These are phyloP conservation scores for Siphamia tubifer DNA, from an alignment of 2,113 vertebrate species.

Conservation along the genomic window DNA sequence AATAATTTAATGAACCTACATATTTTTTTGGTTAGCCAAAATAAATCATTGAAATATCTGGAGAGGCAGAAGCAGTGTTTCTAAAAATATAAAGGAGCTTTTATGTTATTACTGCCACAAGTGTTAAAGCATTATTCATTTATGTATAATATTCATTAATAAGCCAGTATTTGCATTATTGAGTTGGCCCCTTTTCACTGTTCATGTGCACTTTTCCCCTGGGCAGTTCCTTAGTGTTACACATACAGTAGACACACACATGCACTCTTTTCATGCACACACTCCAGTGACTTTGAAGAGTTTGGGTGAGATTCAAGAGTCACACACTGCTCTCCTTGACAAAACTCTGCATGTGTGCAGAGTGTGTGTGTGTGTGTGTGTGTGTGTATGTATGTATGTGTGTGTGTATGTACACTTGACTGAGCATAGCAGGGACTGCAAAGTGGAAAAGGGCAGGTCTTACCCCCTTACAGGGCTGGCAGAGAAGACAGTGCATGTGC, in stretches of 20 bases:
- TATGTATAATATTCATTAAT: constrained; percentile 67
- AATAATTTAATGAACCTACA: too few relatives aligned
- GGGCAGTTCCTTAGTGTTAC: constrained; percentile 33
- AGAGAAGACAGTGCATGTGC: background rate
- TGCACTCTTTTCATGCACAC: constrained; percentile 1
- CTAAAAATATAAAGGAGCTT: constrained; percentile 47
- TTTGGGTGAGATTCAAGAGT: constrained; percentile 29
- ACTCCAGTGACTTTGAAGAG: constrained; percentile 40
- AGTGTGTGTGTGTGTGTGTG: background rate
- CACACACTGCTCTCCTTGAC: constrained; percentile 26
- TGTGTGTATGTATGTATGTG: background rate
- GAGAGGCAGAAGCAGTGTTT: constrained; percentile 18
- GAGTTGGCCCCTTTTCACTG: constrained; percentile 51
- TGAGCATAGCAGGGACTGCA: constrained; percentile 44
- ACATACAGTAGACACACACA: constrained; percentile 5
- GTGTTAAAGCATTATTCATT: constrained; percentile 58
- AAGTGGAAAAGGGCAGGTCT: constrained; percentile 4
- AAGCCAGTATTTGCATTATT: constrained; percentile 67
- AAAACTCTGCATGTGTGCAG: constrained; percentile 22
- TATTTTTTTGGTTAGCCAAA: background rate
- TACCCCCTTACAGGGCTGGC: background rate
- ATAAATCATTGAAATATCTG: constrained; percentile 21
- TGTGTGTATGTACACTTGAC: constrained; percentile 37
- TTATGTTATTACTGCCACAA: constrained; percentile 45
- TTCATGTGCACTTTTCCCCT: constrained; percentile 43